Evolutionary conservation across 2,888 invertebrate genomes (phyloP).

Genomic region (Calephelis perditalis): DNA sequence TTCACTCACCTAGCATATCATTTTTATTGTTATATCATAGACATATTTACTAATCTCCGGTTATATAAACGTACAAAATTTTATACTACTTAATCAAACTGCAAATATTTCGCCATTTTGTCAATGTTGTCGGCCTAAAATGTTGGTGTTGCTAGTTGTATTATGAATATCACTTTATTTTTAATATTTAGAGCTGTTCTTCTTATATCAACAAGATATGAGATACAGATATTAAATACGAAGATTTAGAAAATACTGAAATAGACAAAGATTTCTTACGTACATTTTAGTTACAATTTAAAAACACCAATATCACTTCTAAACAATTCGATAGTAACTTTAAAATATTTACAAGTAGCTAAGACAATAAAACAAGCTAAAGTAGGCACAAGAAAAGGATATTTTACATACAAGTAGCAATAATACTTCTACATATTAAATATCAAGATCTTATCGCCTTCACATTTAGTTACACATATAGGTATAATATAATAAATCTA

Average conservation of each 20-base stretch:
- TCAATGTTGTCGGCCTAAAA: neutral
- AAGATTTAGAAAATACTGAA: no score
- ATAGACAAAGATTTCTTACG: no score
- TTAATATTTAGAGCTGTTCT: neutral
- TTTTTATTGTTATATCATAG: constrained; percentile 16
- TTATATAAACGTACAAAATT: constrained; percentile 34
- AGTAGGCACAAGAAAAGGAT: neutral
- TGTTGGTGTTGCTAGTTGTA: neutral
- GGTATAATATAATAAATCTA: neutral
- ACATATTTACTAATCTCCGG: no score
- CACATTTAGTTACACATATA: no score
- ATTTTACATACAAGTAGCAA: no score
- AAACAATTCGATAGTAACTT: neutral
- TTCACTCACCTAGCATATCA: neutral
- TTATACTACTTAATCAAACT: constrained; percentile 15
- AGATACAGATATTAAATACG: no score
- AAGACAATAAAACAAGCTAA: neutral
- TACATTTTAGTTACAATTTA: no score
- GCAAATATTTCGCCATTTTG: neutral
- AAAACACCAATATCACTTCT: no score
- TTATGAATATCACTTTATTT: no score
- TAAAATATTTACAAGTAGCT: neutral
- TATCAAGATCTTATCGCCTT: no score
- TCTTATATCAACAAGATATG: neutral
- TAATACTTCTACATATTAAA: no score